Percentiles rank a stretch among this genome's conserved stretches.
Conservation (phyloP, 2,888 invertebrate genomes). For the Blera fallax region DNA sequence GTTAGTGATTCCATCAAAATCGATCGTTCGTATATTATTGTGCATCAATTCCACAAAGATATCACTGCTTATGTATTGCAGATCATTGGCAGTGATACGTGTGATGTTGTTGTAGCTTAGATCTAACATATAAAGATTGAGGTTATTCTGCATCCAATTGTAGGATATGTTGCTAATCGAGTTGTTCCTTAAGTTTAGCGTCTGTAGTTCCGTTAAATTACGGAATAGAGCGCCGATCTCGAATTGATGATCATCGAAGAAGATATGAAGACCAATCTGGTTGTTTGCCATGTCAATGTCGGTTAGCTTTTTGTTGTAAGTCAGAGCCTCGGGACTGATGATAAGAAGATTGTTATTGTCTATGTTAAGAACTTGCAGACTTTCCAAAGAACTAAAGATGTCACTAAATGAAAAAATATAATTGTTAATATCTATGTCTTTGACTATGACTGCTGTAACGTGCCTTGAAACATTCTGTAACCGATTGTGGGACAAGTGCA, state of each 20-base stretch:
- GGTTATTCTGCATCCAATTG: conserved; percentile 86
- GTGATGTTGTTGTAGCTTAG: conserved; percentile 86
- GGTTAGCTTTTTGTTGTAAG: conserved; percentile 82
- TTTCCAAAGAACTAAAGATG: conserved; percentile 79
- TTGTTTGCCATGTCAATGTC: conserved; percentile 84
- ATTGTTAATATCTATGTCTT: too few relatives aligned
- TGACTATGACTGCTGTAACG: conserved; percentile 77
- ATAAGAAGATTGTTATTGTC: conserved; percentile 82
- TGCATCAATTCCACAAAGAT: conserved; percentile 83
- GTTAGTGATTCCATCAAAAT: conserved; percentile 77
- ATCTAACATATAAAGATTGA: conserved; percentile 84
- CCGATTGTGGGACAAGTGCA: conserved; percentile 87
- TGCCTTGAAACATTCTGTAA: conserved; percentile 84
- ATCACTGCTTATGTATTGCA: conserved; percentile 80
- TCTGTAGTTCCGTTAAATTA: conserved; percentile 83
- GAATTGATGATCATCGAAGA: conserved; percentile 63
- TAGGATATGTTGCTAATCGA: conserved; percentile 84
- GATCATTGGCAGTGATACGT: conserved; percentile 78
- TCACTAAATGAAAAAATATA: conserved; percentile 77
- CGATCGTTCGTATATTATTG: conserved; percentile 83
- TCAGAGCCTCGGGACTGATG: conserved; percentile 83
- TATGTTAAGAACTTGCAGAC: conserved; percentile 83
- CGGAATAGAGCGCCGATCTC: conserved; percentile 84
- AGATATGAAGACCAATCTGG: conserved; percentile 81
- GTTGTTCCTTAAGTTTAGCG: conserved; percentile 86